Evolutionary conservation across 2,113 vertebrate genomes (phyloP).

Genomic region (Chaenocephalus aceratus): DNA sequence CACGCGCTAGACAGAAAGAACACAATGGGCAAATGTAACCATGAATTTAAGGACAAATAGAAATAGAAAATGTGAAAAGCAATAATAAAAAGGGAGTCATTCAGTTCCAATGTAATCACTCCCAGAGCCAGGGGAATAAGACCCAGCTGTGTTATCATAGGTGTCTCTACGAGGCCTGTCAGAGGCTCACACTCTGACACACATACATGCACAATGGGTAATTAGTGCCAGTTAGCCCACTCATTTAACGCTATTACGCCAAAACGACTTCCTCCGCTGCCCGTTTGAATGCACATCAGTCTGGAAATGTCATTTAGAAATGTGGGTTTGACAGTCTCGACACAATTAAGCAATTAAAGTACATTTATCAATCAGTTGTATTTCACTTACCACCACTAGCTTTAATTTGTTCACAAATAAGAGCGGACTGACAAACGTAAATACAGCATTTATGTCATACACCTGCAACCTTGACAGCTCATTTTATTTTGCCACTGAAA

Average conservation of each 20-base stretch:
- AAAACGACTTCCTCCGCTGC: slow-evolving; percentile 82
- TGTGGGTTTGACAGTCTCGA: slow-evolving; percentile 61
- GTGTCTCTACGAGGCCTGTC: slow-evolving; percentile 71
- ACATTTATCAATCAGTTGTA: slow-evolving; percentile 60
- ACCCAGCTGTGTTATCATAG: slow-evolving; percentile 81
- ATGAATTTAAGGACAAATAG: slow-evolving; percentile 17
- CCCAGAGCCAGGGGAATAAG: slow-evolving; percentile 63
- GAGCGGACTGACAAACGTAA: slow-evolving; percentile 24
- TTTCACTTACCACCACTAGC: slow-evolving; percentile 36
- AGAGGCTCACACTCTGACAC: slow-evolving; percentile 61
- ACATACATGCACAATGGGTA: slow-evolving; percentile 70
- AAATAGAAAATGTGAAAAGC: slow-evolving; percentile 18
- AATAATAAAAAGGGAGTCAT: slow-evolving; percentile 46
- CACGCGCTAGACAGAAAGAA: slow-evolving; percentile 23
- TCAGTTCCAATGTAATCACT: slow-evolving; percentile 66
- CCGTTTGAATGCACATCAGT: slow-evolving; percentile 65
- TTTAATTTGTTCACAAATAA: slow-evolving; percentile 59
- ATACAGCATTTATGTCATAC: slow-evolving; percentile 18
- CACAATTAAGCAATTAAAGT: slow-evolving; percentile 66
- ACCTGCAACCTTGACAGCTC: slow-evolving; percentile 40
- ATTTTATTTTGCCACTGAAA: neutral
- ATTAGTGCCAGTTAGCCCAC: slow-evolving; percentile 76
- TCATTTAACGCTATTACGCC: slow-evolving; percentile 75
- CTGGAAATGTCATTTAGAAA: slow-evolving; percentile 62
- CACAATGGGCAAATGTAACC: slow-evolving; percentile 3